Evolutionary conservation across 2,113 vertebrate genomes (phyloP).

Genomic region (Artemisiospiza belli): DNA sequence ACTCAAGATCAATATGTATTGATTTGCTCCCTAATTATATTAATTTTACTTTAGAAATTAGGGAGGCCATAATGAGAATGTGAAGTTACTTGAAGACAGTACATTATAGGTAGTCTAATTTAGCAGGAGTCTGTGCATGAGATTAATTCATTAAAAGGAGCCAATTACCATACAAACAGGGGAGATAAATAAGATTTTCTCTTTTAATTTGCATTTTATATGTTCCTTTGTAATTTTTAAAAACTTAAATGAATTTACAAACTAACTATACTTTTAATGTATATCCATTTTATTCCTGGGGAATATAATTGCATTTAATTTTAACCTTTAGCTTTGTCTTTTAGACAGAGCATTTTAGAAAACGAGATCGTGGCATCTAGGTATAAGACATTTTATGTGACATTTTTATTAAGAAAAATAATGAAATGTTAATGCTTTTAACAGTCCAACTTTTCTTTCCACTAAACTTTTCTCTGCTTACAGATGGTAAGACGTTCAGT

Average conservation of each 20-base stretch:
- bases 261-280: slow-evolving; percentile 62
- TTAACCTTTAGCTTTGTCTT: slow-evolving; percentile 30
- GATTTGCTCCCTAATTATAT: slow-evolving; percentile 82
- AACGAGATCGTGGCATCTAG: neutral
- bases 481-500: neutral
- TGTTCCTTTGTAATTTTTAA: slow-evolving; percentile 74
- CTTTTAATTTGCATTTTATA: slow-evolving; percentile 74
- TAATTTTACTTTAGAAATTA: slow-evolving; percentile 82
- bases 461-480: neutral
- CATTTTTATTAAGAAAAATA: slow-evolving; percentile 40
- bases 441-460: neutral
- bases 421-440: slow-evolving; percentile 24
- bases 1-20: slow-evolving; percentile 78
- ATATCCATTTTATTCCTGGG: slow-evolving; percentile 64
- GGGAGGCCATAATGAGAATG: slow-evolving; percentile 76
- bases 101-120: slow-evolving; percentile 77
- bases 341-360: slow-evolving; percentile 37
- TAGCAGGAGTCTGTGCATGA: slow-evolving; percentile 71
- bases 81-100: slow-evolving; percentile 80
- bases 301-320: slow-evolving; percentile 52
- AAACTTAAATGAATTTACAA: slow-evolving; percentile 71
- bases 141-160: slow-evolving; percentile 80
- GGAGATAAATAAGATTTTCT: slow-evolving; percentile 76
- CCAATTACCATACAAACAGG: slow-evolving; percentile 77
- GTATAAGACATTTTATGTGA: neutral